Conservation (phyloP, 2,888 invertebrate genomes). For the Thymelicus lineola region DNA sequence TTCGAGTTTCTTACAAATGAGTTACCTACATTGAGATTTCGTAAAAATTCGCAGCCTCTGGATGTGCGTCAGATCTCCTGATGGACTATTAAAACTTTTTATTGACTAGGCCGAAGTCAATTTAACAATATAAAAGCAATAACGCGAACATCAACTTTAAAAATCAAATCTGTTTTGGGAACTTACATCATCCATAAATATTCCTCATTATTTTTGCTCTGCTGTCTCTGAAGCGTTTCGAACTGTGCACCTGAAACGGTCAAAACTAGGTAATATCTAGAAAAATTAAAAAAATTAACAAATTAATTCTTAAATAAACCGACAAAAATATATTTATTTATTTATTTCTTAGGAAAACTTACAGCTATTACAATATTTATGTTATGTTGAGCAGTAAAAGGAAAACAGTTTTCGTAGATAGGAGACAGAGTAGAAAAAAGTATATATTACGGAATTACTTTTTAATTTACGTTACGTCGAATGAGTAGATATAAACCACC, state of each 20-base stretch:
- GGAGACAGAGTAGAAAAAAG: no score
- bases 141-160: conserved; percentile 1
- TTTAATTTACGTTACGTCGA: no score
- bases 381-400: no score
- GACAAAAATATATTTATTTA: no score
- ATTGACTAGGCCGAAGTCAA: conserved; percentile 12
- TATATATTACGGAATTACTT: no score
- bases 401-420: no score
- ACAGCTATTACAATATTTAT: no score
- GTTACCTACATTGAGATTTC: conserved; percentile 9
- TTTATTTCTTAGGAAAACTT: no score
- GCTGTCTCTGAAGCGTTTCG: conserved; percentile 60
- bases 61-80: conserved; percentile 18
- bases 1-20: conserved; percentile 10
- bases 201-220: conserved; percentile 74
- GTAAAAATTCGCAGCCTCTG: neutral
- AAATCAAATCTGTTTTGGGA: conserved; percentile 20
- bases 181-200: conserved; percentile 82
- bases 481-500: no score
- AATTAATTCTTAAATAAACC: neutral
- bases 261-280: conserved; percentile 4
- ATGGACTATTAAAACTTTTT: conserved; percentile 21
- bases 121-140: conserved; percentile 25
- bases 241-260: conserved; percentile 61
- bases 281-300: neutral